Conservation (phyloP, 2,888 invertebrate genomes). For the Lochmaea capreae region DNA sequence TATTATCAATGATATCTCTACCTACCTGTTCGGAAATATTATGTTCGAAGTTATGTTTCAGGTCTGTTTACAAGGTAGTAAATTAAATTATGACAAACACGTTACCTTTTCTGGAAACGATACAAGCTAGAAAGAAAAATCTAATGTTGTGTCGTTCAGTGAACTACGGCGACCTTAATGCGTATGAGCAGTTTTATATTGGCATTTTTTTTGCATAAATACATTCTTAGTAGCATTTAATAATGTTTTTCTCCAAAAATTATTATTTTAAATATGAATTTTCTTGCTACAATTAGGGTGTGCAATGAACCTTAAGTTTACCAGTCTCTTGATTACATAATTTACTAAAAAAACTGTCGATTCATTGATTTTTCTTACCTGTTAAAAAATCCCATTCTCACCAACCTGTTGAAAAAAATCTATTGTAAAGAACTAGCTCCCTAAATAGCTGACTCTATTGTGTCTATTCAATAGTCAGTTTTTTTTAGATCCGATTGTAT, state of each 20-base stretch:
- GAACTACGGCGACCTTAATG: constrained; percentile 6
- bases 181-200: no score
- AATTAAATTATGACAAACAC: constrained; percentile 6
- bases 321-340: constrained; percentile 22
- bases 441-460: constrained; percentile 16
- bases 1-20: neutral
- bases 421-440: constrained; percentile 18
- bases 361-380: constrained; percentile 32
- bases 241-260: no score
- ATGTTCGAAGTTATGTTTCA: neutral
- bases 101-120: neutral
- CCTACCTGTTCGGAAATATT: neutral
- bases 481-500: constrained; percentile 16
- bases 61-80: constrained; percentile 1
- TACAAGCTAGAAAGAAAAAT: neutral
- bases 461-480: constrained; percentile 9
- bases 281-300: no score
- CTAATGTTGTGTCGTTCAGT: constrained; percentile 13
- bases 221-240: no score
- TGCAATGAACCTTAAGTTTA: constrained; percentile 6
- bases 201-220: no score
- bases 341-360: constrained; percentile 28
- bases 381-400: constrained; percentile 24
- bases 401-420: neutral
- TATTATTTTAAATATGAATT: no score